phyloP scores from a whole-genome alignment of 2,888 invertebrate genomes.

The Cheilosia impressa region DNA sequence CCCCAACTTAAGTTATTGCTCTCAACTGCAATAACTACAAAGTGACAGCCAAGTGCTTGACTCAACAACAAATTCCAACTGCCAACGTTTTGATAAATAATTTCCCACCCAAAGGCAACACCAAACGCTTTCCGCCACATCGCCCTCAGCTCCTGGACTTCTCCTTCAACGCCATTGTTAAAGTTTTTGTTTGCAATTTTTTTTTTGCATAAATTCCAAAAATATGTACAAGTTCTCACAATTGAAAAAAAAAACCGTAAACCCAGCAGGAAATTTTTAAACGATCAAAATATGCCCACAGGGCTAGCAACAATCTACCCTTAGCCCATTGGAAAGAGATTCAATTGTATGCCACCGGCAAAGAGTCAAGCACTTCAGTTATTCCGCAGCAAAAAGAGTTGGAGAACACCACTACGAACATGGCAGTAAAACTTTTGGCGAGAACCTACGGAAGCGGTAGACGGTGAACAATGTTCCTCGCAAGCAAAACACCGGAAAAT shows the following conservation, averaged over 20 bases:
- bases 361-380: slow-evolving; percentile 64
- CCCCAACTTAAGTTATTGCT: neutral
- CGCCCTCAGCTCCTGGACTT: slow-evolving; percentile 33
- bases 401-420: slow-evolving; percentile 11
- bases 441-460: slow-evolving; percentile 72
- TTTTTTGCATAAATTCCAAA: slow-evolving; percentile 12
- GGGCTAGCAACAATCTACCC: slow-evolving; percentile 48
- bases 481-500: slow-evolving; percentile 73
- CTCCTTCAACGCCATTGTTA: slow-evolving; percentile 10
- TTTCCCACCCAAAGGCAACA: neutral
- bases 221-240: slow-evolving; percentile 35
- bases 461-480: slow-evolving; percentile 67
- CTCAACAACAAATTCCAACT: neutral
- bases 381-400: slow-evolving; percentile 58
- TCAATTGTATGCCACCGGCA: slow-evolving; percentile 56
- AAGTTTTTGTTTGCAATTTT: slow-evolving; percentile 4
- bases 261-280: slow-evolving; percentile 69
- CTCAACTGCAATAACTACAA: neutral
- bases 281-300: slow-evolving; percentile 71
- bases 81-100: neutral
- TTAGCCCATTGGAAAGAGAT: slow-evolving; percentile 32
- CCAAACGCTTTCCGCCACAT: slow-evolving; percentile 34
- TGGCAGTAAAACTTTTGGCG: slow-evolving; percentile 49
- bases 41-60: neutral
- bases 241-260: slow-evolving; percentile 9